Evolutionary conservation across 2,888 invertebrate species (phyloP).

Genomic region (Monochamus alternatus): DNA sequence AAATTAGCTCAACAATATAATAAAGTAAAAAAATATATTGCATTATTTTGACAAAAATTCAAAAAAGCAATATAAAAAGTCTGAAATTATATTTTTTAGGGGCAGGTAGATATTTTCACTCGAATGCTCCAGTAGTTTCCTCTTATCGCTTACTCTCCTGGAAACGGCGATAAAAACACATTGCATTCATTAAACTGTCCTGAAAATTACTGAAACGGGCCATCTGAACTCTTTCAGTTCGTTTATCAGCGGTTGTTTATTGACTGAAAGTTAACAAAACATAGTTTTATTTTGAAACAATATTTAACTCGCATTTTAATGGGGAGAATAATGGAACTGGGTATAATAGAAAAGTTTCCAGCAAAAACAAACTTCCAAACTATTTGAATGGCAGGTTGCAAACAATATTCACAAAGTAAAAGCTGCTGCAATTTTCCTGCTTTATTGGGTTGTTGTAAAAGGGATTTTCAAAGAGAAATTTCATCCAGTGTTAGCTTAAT

Average conservation of each 20-base stretch:
- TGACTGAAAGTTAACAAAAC: background rate
- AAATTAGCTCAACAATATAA: too few species aligned
- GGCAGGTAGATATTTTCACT: too few species aligned
- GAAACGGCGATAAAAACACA: background rate
- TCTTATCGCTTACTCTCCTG: too few species aligned
- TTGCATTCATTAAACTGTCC: background rate
- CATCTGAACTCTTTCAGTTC: background rate
- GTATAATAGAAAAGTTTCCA: background rate
- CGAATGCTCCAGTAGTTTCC: too few species aligned
- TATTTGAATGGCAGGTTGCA: conserved; percentile 2
- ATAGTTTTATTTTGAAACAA: conserved; percentile 6
- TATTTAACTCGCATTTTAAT: background rate
- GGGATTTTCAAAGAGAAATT: background rate
- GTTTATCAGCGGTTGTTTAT: background rate
- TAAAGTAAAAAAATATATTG: too few species aligned
- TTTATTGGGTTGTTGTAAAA: background rate
- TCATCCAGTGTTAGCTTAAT: background rate
- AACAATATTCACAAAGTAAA: conserved; percentile 1
- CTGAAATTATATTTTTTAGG: too few species aligned
- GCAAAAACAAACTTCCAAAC: conserved; percentile 5
- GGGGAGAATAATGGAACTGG: background rate
- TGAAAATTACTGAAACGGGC: background rate
- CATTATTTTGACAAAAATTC: too few species aligned
- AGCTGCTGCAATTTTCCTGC: background rate
- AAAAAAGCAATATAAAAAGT: too few species aligned